Base-by-base conservation (phyloP, 2,888 invertebrate genomes). In the Dicyrtoma fusca region DNA sequence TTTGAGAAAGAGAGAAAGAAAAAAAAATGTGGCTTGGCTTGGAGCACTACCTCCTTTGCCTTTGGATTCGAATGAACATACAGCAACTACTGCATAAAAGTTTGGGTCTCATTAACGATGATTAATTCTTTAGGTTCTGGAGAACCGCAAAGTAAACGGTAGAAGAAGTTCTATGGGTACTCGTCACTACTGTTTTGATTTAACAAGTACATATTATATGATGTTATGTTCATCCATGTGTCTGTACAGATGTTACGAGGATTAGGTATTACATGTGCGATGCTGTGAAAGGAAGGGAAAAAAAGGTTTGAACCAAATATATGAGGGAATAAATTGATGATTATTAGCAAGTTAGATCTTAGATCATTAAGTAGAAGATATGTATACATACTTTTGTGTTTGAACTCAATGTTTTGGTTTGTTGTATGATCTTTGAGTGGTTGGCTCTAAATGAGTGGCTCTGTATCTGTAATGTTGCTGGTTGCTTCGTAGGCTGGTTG, bases 121-220 rank as follows among this genome's bases (percentile, higher is more conserved):
- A 68, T 68, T 68, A 57, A 68, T 68, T 68, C 21, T 21, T 45
- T 21, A 57, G 47, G 19, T 34, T 26, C 11, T 45, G 42, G 45
- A 42, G 68, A 68, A 68, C 68, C 45, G 68, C 68, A 68, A 49
- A 45, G n/a, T 59, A 45, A 68, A 57, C 57, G 55, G 66, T 68
- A 57, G 57, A 68, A 51, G 17, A 68, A 51, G 17, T 34, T 45
- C 23, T 51, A 14, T n/a, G n/a, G n/a, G n/a, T n/a, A n/a, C n/a
- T n/a, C n/a, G n/a, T n/a, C 25, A 64, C 47, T 61, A 8, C 8
- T 34, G 34, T 34, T 34, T 8, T 34, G 34, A 5, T 34, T 34
- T 34, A 8, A 34, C 34, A 34, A 5, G 34, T 34, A 34, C 4
- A 5, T 3, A 34, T 34, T 8, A 5, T 5, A 8, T 3, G 34